phyloP scores from a whole-genome alignment of 2,113 vertebrate species.

The Pangasianodon hypophthalmus region DNA sequence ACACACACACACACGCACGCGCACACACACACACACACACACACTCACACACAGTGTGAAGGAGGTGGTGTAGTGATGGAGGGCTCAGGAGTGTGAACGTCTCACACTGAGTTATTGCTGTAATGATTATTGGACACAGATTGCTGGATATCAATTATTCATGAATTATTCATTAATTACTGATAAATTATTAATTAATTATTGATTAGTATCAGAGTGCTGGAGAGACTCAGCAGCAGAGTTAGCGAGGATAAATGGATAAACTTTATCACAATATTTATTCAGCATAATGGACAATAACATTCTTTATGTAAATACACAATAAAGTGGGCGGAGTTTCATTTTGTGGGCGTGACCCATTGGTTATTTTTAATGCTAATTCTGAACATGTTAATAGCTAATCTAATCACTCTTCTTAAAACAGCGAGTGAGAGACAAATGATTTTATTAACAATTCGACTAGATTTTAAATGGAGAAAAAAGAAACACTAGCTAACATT shows the following conservation, averaged over 20 bases:
- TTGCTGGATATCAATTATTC: neutral
- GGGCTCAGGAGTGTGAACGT: neutral
- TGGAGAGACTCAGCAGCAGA: neutral
- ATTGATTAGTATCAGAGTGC: neutral
- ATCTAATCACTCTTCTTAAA: neutral
- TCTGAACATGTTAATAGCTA: neutral
- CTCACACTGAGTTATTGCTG: conserved; percentile 20
- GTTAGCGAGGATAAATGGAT: neutral
- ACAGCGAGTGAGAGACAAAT: neutral
- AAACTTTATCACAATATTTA: neutral
- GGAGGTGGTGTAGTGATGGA: neutral
- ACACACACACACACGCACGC: conserved; percentile 21
- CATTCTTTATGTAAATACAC: neutral
- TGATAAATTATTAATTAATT: neutral
- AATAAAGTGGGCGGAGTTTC: neutral
- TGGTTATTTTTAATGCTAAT: neutral
- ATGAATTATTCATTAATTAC: neutral
- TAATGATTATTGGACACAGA: neutral
- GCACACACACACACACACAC: neutral
- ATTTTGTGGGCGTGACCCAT: neutral
- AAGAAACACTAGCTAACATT: neutral
- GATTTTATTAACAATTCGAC: neutral
- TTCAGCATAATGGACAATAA: neutral
- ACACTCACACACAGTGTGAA: neutral
- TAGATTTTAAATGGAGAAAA: neutral